Conservation (phyloP, 2,113 vertebrate genomes). For the Pedetes capensis region DNA sequence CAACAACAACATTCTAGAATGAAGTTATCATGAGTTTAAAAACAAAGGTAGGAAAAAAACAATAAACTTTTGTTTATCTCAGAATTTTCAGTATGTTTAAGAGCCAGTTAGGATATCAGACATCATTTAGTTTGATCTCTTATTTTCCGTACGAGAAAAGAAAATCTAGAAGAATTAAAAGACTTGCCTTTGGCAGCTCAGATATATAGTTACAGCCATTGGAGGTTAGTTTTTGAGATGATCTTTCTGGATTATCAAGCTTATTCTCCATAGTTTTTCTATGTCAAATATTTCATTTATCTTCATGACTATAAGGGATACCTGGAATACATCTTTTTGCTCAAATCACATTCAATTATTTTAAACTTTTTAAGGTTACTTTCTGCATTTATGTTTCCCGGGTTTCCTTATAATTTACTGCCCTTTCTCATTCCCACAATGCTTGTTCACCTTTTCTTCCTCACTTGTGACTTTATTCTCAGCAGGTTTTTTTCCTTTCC, state of each 20-base stretch:
- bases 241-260: not conserved
- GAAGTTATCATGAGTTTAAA: not conserved
- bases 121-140: not conserved
- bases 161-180: not conserved
- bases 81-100: not conserved
- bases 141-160: constrained; percentile 3
- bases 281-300: constrained; percentile 18
- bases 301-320: not conserved
- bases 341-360: not conserved
- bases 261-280: not conserved
- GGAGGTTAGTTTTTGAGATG: not conserved
- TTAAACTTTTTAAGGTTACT: not conserved
- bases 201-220: not conserved
- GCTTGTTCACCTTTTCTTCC: not conserved
- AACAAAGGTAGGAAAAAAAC: not conserved
- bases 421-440: not conserved
- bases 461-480: not conserved
- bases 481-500: not conserved
- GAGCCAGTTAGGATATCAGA: not conserved
- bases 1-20: no score
- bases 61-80: not conserved
- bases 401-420: not conserved
- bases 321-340: not conserved
- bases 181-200: not conserved
- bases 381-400: not conserved